Percentiles rank a stretch among this genome's conserved stretches.
These are phyloP conservation scores for Hydrophis major DNA, from an alignment of 2,797 vertebrate species.

Conservation along the genomic window DNA sequence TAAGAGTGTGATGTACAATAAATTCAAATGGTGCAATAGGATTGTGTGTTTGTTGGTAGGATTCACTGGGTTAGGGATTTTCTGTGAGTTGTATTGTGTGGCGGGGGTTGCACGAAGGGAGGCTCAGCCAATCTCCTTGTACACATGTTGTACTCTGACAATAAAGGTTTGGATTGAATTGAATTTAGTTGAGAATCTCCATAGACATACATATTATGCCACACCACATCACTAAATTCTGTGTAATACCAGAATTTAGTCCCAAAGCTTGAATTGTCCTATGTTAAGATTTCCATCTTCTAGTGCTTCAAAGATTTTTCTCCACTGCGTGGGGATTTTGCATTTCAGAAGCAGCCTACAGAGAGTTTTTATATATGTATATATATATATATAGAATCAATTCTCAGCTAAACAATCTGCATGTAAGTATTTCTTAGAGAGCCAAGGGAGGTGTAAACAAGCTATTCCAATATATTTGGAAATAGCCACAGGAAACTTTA, in stretches of 20 bases:
- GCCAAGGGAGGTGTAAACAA: not conserved
- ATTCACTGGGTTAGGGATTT: too few species aligned
- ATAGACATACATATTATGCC: not conserved
- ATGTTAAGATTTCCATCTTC: not conserved
- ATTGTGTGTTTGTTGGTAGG: too few species aligned
- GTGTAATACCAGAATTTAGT: not conserved
- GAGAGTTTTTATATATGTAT: not conserved
- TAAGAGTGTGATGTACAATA: too few species aligned
- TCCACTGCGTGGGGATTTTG: not conserved
- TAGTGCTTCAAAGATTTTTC: not conserved
- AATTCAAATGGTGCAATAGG: too few species aligned
- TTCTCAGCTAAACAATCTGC: not conserved
- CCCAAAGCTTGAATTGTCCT: not conserved
- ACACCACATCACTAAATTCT: not conserved
- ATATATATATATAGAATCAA: not conserved
- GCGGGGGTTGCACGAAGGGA: too few species aligned
- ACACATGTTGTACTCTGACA: too few species aligned
- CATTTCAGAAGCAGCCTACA: not conserved
- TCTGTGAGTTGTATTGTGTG: too few species aligned
- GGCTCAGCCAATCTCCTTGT: too few species aligned
- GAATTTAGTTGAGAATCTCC: not conserved
- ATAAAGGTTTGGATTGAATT: too few species aligned
- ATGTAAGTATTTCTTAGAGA: not conserved
- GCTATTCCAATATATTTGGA: not conserved
- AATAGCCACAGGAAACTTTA: not conserved